Conservation (phyloP, 2,797 vertebrate species). For the Arctocebus calabarensis region DNA sequence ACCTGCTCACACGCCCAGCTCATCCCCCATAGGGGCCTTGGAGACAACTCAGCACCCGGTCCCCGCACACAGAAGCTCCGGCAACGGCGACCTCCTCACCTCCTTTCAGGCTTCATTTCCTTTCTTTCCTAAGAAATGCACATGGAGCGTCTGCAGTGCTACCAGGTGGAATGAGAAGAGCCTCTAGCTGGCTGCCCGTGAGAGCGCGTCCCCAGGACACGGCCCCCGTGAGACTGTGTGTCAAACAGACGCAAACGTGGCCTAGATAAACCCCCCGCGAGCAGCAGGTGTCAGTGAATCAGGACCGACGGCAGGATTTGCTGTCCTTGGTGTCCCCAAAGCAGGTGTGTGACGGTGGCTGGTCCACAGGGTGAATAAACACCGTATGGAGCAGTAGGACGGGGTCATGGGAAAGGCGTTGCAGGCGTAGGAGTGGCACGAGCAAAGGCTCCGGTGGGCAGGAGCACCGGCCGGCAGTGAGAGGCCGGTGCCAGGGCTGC, state of each 20-base stretch:
- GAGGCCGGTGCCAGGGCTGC: no score
- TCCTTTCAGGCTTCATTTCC: not conserved
- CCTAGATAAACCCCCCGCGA: not conserved
- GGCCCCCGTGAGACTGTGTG: not conserved
- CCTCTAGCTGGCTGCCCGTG: not conserved
- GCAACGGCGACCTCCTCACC: accelerated
- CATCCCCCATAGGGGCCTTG: not conserved
- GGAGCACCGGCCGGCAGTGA: accelerated
- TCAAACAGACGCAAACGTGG: not conserved
- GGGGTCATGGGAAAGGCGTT: not conserved
- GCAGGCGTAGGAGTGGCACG: not conserved
- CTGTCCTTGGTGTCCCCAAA: not conserved
- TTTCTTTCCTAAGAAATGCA: not conserved
- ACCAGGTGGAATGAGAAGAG: not conserved
- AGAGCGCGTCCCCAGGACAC: accelerated
- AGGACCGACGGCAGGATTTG: no score
- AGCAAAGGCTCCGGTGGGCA: not conserved
- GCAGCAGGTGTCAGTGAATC: not conserved
- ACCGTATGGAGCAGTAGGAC: not conserved
- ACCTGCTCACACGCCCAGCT: not conserved
- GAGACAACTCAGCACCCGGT: not conserved
- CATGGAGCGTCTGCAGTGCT: not conserved
- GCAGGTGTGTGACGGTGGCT: not conserved
- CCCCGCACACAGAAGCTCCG: not conserved
- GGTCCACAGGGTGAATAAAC: not conserved